Evolutionary conservation across 2,888 invertebrate species (phyloP), one percentile per base, ranked within the genome.

Genomic region (Xestia ashworthii): DNA sequence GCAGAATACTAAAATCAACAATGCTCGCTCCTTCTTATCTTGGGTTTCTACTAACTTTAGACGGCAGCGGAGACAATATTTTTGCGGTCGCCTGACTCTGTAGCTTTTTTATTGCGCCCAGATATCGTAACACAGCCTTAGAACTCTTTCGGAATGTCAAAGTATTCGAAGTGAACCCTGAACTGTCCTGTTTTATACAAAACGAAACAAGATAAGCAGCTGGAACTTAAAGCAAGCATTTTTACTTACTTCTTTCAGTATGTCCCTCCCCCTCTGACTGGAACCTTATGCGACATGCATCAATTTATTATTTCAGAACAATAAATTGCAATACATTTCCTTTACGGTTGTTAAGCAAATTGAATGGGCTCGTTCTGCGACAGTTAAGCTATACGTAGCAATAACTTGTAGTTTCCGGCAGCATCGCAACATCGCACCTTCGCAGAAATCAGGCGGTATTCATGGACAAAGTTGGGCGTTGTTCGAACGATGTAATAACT

Each of bases 401-500:
- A 53, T 71, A 64, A 71, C 48, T 73, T 64, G 38, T 71, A 75
- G 81, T 86, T 78, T 76, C 69, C 68, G 60, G 41, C 55, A 55
- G n/a, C 55, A 38, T 77, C 66, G 32, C 74, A 74, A 80, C 76
- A 77, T 70, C 69, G 75, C 74, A 79, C 55, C 83, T 65, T 80
- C 68, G 25, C 74, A 48, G 74, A 70, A 81, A 85, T 83, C 77
- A 83, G 82, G 60, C 74, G 46, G 78, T 70, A 83, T 85, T 89
- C 88, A 87, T 79, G 80, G 78, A 78, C 77, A 84, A 90, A 89
- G 84, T 90, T 88, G 46, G 75, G 70, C 86, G 81, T 85, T 88
- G 81, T 86, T 78, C 83, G 82, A 86, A 88, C 84, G 86, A 81
- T 85, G 90, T 88, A 89, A 89, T 91, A 90, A 91, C 80, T 88